Evolutionary conservation across 2,797 vertebrate genomes (phyloP), one percentile per base, ranked within the genome.

Genomic region (Cossypha polioptera): DNA sequence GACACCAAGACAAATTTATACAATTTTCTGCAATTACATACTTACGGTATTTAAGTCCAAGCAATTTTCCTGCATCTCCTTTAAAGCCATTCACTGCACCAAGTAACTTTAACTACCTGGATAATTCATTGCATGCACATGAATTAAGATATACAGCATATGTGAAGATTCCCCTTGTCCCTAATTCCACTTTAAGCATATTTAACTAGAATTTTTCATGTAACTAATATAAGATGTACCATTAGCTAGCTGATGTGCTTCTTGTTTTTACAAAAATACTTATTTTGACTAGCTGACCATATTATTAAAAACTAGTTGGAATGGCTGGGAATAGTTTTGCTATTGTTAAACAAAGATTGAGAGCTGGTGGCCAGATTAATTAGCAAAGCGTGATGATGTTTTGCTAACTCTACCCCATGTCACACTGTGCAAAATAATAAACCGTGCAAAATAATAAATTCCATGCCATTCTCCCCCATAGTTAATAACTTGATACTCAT

Each of bases 91-190:
- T 86, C 91, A 87, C 88, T 82, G 78, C 88, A 81, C 71, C 76
- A 86, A 95, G 66, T 31, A 79, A 83, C 92, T 97, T 97, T 95
- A 97, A 97, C 94, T 96, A 96, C 94, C 93, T 90, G 85, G 57
- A 82, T 91, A 92, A 69, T 80, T 91, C 68, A 58, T 35, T 86
- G 88, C 87, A 57, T 3, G 19, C 45, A 67, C 73, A 95, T n/a
- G 40, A 94, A 90, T 78, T 94, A 55, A 83, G 79, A 89, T 83
- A 89, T 83, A 62, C 78, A 96, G 89, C 50, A 51, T 85, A 90
- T 58, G 73, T 77, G 59, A 80, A 36, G 47, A 84, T 82, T 86
- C 83, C 88, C 88, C 50, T 72, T 71, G 79, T 89, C 91, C 77
- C 79, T 88, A 92, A 97, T 84, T 75, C 91, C 72, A 93, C 92